Conservation (phyloP, 2,888 invertebrate genomes). For the Andrena chrysosceles region DNA sequence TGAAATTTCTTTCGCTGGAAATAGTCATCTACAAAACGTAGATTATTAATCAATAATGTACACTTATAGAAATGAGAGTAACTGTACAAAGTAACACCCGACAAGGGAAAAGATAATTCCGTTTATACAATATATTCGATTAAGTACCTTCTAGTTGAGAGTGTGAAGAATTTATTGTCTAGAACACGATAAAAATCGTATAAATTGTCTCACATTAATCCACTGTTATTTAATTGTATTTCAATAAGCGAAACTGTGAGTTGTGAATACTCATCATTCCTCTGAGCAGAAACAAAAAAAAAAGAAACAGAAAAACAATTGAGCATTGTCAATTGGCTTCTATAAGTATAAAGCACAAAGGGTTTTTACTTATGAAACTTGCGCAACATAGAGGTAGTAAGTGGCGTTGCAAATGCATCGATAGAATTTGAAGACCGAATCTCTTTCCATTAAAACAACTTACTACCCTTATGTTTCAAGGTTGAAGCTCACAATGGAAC, state of each 20-base stretch:
- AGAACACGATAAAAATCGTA: conserved; percentile 74
- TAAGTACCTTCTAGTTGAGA: conserved; percentile 48
- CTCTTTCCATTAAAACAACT: background rate
- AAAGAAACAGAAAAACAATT: conserved; percentile 55
- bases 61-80: background rate
- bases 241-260: conserved; percentile 57
- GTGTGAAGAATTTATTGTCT: conserved; percentile 61
- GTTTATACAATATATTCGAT: conserved; percentile 11
- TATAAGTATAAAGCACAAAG: conserved; percentile 25
- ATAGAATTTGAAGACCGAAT: background rate
- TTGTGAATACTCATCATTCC: conserved; percentile 76
- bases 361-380: conserved; percentile 32
- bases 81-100: conserved; percentile 22
- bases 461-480: conserved; percentile 35
- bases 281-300: conserved; percentile 42
- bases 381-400: conserved; percentile 24
- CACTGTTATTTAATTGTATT: conserved; percentile 81
- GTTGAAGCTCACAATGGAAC: conserved; percentile 29
- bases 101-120: background rate
- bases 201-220: conserved; percentile 78
- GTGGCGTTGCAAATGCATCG: background rate
- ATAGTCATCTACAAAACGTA: background rate
- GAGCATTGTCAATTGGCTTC: conserved; percentile 15
- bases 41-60: background rate
- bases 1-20: background rate